phyloP scores from a whole-genome alignment of 2,797 vertebrate species.

The Bovichtus variegatus region DNA sequence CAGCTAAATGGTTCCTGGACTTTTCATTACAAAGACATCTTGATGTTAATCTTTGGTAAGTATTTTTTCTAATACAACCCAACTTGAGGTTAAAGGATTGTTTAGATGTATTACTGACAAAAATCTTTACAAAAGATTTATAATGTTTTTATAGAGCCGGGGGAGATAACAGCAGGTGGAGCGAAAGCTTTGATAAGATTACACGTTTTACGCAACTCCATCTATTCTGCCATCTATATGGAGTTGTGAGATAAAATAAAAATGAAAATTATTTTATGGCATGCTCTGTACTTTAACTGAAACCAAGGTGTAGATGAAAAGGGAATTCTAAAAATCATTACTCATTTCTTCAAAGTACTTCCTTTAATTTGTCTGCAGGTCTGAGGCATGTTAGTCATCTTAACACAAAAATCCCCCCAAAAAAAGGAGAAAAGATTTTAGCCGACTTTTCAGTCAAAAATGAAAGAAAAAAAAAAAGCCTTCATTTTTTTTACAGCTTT shows the following conservation, averaged over 20 bases:
- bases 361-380: not conserved
- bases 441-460: not conserved
- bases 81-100: no score
- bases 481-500: no score
- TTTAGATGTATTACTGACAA: no score
- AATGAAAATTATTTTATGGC: slow-evolving; percentile 12
- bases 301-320: slow-evolving; percentile 3
- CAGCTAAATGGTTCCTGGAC: not conserved
- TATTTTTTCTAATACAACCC: not conserved
- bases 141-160: not conserved
- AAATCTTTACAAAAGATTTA: not conserved
- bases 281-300: not conserved
- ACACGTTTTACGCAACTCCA: not conserved
- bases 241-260: slow-evolving; percentile 24
- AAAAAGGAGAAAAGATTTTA: not conserved
- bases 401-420: accelerated
- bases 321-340: not conserved
- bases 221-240: not conserved
- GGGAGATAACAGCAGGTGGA: not conserved
- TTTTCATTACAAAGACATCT: not conserved
- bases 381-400: not conserved
- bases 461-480: no score
- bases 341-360: not conserved
- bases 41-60: not conserved
- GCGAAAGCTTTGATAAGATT: slow-evolving; percentile 8